Percentiles rank a stretch among this genome's conserved stretches.
phyloP scores from a whole-genome alignment of 2,888 invertebrate genomes.

The Metellina segmentata region DNA sequence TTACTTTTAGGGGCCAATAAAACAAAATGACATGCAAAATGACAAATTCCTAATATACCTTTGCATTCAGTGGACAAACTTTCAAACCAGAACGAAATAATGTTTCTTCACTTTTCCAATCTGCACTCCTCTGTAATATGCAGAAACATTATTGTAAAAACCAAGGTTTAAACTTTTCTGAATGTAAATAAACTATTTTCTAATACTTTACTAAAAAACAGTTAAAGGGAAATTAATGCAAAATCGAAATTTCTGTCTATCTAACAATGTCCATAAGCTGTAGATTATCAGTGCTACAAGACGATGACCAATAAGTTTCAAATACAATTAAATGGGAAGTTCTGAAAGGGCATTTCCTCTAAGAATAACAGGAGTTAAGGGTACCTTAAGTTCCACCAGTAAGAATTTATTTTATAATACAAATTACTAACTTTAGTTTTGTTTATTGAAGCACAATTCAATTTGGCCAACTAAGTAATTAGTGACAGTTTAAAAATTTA shows the following conservation, averaged over 20 bases:
- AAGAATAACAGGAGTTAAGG: no score
- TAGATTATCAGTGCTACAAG: no score
- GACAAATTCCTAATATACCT: slow-evolving; percentile 82
- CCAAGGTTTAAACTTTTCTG: background rate
- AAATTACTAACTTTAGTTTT: no score
- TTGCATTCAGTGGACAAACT: slow-evolving; percentile 96
- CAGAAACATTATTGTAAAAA: background rate
- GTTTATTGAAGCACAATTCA: no score
- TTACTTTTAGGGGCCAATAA: background rate
- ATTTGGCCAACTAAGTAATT: no score
- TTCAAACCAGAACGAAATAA: slow-evolving; percentile 90
- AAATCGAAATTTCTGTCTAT: background rate
- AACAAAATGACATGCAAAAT: background rate
- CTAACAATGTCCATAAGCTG: background rate
- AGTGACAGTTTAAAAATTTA: no score
- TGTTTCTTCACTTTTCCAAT: slow-evolving; percentile 90
- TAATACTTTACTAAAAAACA: background rate
- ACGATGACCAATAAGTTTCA: no score
- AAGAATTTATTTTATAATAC: no score
- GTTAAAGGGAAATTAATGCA: background rate
- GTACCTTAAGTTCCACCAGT: no score
- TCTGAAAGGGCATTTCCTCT: no score
- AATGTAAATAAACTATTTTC: no score
- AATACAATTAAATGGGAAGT: no score
- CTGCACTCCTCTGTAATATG: slow-evolving; percentile 79